These are phyloP conservation scores for Hermaeophaga mercurialis DNA, from an alignment of 2,888 invertebrate genomes.

Conservation along the genomic window DNA sequence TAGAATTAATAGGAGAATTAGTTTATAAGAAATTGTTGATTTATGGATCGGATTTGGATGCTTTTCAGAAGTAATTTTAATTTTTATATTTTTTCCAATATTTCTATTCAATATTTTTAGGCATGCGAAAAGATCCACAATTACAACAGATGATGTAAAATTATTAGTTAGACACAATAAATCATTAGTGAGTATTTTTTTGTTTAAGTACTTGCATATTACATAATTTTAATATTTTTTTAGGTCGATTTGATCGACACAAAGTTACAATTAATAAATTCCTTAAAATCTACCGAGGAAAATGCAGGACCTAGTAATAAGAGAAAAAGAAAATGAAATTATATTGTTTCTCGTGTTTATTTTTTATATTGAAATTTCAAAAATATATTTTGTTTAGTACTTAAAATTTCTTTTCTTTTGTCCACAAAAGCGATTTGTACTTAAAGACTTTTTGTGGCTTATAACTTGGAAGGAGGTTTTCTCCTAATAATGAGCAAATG, in stretches of 20 bases:
- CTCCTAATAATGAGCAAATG: too few species aligned
- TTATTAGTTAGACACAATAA: constrained; percentile 66
- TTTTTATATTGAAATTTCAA: not conserved
- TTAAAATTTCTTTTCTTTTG: too few species aligned
- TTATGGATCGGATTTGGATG: constrained; percentile 67
- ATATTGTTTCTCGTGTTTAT: not conserved
- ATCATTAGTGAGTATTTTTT: constrained; percentile 60
- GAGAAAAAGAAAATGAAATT: constrained; percentile 24
- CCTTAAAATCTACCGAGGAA: constrained; percentile 23
- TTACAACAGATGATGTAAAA: constrained; percentile 70
- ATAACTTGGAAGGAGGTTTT: too few species aligned
- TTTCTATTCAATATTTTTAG: constrained; percentile 51
- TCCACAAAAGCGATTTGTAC: not conserved
- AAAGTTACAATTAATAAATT: constrained; percentile 24
- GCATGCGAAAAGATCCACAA: constrained; percentile 66
- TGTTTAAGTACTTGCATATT: not conserved
- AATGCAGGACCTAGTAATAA: constrained; percentile 18
- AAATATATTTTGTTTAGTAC: too few species aligned
- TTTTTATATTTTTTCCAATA: not conserved
- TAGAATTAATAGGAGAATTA: constrained; percentile 66
- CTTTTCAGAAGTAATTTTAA: constrained; percentile 65
- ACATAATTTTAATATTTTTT: constrained; percentile 25
- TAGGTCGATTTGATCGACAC: constrained; percentile 44
- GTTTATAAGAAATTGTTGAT: constrained; percentile 63
- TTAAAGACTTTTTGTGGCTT: too few species aligned